These are phyloP conservation scores for Nephrocerus scutellatus DNA, from an alignment of 2,888 invertebrate species.

Conservation along the genomic window DNA sequence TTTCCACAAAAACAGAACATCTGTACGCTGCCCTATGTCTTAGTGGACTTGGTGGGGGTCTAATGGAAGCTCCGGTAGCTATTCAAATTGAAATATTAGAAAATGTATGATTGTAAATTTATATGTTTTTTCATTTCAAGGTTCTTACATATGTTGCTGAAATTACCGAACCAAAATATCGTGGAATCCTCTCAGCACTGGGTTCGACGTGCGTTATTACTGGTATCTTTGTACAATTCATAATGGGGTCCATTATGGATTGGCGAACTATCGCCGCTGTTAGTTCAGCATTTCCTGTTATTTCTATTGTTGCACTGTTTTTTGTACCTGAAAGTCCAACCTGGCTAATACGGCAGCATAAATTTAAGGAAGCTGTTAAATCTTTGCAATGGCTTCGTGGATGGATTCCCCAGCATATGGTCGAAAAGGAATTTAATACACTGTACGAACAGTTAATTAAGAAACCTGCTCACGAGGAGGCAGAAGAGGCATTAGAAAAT, in stretches of 20 bases:
- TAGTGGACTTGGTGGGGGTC: slow-evolving; percentile 69
- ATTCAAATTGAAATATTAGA: slow-evolving; percentile 2
- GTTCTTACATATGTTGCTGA: slow-evolving; percentile 78
- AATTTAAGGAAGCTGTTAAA: slow-evolving; percentile 59
- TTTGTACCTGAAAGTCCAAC: slow-evolving; percentile 77
- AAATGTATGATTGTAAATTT: not conserved
- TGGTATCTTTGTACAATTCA: slow-evolving; percentile 68
- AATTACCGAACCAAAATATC: slow-evolving; percentile 70
- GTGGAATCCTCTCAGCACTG: slow-evolving; percentile 61
- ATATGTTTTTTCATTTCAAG: slow-evolving; percentile 39
- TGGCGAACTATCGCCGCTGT: slow-evolving; percentile 68
- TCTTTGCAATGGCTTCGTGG: slow-evolving; percentile 73
- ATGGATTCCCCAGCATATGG: slow-evolving; percentile 59
- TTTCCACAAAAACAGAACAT: slow-evolving; percentile 55
- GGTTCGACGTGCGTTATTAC: slow-evolving; percentile 69
- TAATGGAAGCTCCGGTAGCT: slow-evolving; percentile 73
- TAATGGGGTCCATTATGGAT: slow-evolving; percentile 61
- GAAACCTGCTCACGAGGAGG: slow-evolving; percentile 35
- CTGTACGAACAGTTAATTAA: slow-evolving; percentile 41
- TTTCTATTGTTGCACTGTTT: slow-evolving; percentile 58
- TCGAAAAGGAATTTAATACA: slow-evolving; percentile 50
- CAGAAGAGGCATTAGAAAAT: slow-evolving; percentile 24
- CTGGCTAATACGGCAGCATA: slow-evolving; percentile 66
- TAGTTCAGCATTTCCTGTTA: slow-evolving; percentile 58
- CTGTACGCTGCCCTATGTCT: slow-evolving; percentile 64